Percentiles rank a stretch among this genome's conserved stretches.
These are phyloP conservation scores for Dyspetes luteomarginatus DNA, from an alignment of 2,888 invertebrate species.

Conservation along the genomic window DNA sequence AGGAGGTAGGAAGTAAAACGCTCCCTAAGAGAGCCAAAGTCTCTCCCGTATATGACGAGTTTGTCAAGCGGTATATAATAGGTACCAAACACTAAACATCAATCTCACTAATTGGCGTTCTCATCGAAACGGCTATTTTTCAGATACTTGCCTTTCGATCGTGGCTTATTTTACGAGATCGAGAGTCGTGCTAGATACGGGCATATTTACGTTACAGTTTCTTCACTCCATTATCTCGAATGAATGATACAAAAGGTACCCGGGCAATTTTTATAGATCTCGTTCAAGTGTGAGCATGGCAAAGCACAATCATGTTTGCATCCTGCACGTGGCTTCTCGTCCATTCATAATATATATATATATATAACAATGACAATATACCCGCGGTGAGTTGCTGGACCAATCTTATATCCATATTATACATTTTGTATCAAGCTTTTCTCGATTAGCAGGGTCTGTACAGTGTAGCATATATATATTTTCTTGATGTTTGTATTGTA, in stretches of 20 bases:
- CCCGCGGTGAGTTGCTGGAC: conserved; percentile 74
- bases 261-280: conserved; percentile 37
- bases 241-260: conserved; percentile 31
- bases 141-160: conserved; percentile 33
- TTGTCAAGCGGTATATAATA: too few relatives aligned
- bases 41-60: not conserved
- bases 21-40: not conserved
- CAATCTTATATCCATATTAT: not conserved
- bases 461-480: not conserved
- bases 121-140: conserved; percentile 18
- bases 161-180: conserved; percentile 18
- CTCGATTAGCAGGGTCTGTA: not conserved
- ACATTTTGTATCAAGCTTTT: conserved; percentile 14
- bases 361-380: conserved; percentile 73
- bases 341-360: not conserved
- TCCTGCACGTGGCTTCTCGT: not conserved
- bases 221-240: conserved; percentile 14
- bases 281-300: not conserved
- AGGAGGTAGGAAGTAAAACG: not conserved
- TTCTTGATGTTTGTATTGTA: not conserved
- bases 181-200: conserved; percentile 41
- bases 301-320: not conserved
- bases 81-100: conserved; percentile 27
- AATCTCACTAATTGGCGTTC: conserved; percentile 30
- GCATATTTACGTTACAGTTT: conserved; percentile 53